Conservation (phyloP, 1,140 invertebrate genomes). For the Physella acuta region DNA sequence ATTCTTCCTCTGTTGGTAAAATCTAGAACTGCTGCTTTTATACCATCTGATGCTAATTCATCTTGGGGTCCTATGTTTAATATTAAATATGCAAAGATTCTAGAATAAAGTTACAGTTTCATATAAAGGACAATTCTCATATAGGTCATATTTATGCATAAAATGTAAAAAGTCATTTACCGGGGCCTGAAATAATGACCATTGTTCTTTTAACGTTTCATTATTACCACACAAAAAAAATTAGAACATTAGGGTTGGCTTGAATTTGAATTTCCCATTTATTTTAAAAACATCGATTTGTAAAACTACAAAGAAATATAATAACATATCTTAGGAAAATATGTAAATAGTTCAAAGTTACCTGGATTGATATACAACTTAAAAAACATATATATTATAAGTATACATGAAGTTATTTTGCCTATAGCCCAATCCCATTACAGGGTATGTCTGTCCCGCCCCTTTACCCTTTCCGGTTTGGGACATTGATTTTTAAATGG, state of each 20-base stretch:
- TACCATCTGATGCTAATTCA: conserved; percentile 46
- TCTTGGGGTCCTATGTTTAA: conserved; percentile 32
- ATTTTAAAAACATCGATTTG: too few species aligned
- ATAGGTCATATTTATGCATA: not conserved
- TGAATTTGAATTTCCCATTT: too few species aligned
- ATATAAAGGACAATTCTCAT: not conserved
- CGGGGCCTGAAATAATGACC: not conserved
- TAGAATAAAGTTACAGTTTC: not conserved
- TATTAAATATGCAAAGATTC: not conserved
- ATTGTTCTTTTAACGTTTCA: not conserved
- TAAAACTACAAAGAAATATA: too few species aligned
- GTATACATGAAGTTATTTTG: too few species aligned
- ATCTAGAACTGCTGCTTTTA: conserved; percentile 51
- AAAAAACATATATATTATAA: too few species aligned
- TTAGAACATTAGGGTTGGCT: not conserved
- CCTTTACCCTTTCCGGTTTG: too few species aligned
- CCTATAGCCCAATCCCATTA: too few species aligned
- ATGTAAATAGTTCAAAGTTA: too few species aligned
- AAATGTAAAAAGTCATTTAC: not conserved
- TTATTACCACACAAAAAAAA: not conserved
- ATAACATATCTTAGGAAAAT: too few species aligned
- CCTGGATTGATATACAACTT: too few species aligned
- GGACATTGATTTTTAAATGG: too few species aligned
- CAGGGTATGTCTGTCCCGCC: too few species aligned
- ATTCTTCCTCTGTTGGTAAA: conserved; percentile 53